Base-by-base conservation (phyloP, 2,797 vertebrate genomes). In the Coranthus polyacanthus region DNA sequence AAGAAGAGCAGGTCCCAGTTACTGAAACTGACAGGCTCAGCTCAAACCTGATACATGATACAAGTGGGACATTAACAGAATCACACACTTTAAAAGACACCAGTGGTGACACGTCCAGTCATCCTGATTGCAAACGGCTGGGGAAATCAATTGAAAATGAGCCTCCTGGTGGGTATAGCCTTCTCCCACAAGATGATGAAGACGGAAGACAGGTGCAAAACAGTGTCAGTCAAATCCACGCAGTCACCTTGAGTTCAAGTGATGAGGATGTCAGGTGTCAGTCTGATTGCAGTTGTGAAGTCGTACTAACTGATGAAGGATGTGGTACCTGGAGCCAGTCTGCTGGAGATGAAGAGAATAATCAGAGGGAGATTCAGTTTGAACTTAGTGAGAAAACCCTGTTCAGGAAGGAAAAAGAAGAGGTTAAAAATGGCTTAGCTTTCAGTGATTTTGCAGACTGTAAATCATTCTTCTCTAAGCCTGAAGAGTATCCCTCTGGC, bases 91-190 rank as follows among this genome's bases (percentile, higher is more conserved):
- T 26, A 66, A 22, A 73, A 65, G 75, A 77, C 36, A 12, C 44
- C 59, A 38, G 49, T 24, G 9, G 58, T 36, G 71, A 83, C 66
- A 49, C 34, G 21, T 75, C 75, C 65, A 60, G 57, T 55, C 53
- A 50, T 55, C 63, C 63, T 73, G 69, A 81, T 82, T 78, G 77
- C 55, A 64, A 71, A 52, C n/a, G 46, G 34, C 75, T 56, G 29
- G 58, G 18, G 37, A 81, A 84, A 78, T 81, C 81, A 73, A 64
- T 82, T 36, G 61, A 86, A 68, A 67, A 64, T 20, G 32, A 72
- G 57, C 47, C 74, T 68, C 70, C 67, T 50, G 62, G 46, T 54
- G 66, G 58, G 29, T 52, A 45, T 47, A 44, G 45, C 43, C 20
- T 44, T 61, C 57, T 56, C 2, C 4, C 55, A 58, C 72, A 52